These are phyloP conservation scores for Apotomis capreana DNA, from an alignment of 2,888 invertebrate species.

Conservation along the genomic window DNA sequence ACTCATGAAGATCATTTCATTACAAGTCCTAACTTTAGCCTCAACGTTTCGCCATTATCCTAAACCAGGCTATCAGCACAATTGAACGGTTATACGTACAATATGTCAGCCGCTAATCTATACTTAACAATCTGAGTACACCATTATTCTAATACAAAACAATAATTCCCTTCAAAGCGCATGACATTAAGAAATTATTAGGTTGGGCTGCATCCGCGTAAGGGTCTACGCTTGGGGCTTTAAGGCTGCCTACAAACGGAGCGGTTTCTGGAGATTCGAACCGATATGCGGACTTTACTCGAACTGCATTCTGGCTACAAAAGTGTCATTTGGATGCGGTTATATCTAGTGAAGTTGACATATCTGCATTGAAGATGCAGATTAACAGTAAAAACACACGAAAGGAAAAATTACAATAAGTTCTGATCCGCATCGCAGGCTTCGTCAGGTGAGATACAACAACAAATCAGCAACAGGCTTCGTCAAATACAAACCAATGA, in stretches of 20 bases:
- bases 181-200: conserved; percentile 83
- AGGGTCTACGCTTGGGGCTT: conserved; percentile 66
- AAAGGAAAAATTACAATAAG: too few species aligned
- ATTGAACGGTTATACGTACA: conserved; percentile 39
- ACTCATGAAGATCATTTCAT: not conserved
- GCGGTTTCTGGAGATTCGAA: too few species aligned
- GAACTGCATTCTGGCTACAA: too few species aligned
- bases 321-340: too few species aligned
- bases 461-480: too few species aligned
- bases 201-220: conserved; percentile 79
- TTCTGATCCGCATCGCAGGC: too few species aligned
- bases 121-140: conserved; percentile 69
- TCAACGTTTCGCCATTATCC: conserved; percentile 16
- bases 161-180: conserved; percentile 80
- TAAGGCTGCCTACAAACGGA: conserved; percentile 51
- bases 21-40: not conserved
- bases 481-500: too few species aligned
- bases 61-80: conserved; percentile 34
- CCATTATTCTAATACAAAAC: conserved; percentile 80
- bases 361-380: too few species aligned
- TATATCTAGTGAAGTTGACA: too few species aligned
- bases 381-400: too few species aligned
- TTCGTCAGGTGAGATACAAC: too few species aligned
- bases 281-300: too few species aligned
- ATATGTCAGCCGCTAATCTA: conserved; percentile 59